Base-by-base conservation (phyloP, 2,113 vertebrate genomes). In the Regulus satrapa region DNA sequence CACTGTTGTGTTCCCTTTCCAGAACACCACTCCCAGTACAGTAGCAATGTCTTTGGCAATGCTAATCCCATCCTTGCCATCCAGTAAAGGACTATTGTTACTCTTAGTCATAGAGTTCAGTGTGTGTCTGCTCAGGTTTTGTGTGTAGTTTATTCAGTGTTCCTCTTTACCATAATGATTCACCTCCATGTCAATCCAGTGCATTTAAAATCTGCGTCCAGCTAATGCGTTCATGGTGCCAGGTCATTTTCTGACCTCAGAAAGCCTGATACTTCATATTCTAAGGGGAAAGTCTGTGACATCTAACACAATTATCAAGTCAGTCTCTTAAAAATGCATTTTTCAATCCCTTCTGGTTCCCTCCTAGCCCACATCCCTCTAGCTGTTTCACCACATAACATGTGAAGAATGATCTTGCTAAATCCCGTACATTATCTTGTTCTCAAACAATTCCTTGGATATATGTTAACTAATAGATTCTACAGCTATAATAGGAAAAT, bases 171-270 rank as follows among this genome's bases (percentile, higher is more conserved):
- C 4, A 4, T 64, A 79, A 79, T 62, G 38, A 69, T 94, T 94
- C 87, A 92, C 81, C 72, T 89, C 76, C 25, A 71, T 89, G 89
- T 80, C 94, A 80, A 92, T 58, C 29, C 81, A 85, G 88, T 94
- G 62, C 78, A 88, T 91, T 89, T 83, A 92, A 93, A 96, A 89
- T 96, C 36, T 90, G 66, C 49, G 45, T 89, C 26, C 29, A 34
- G 32, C 69, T 55, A 69, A 85, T 49, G 55, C 24, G 59, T 49
- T 93, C 24, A 17, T 32, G 31, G 26, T 85, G 38, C 29, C 17
- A 62, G 48, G 92, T 95, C 24, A 55, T 51, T 76, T 56, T 88
- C 59, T 83, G 74, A n/a, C 59, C 67, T 79, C 63, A 55, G 78
- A 73, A 88, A 89, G 32, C 17, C 41, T 80, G 41, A 28, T 91